A percentile compares a stretch with the other conserved stretches of the same genome.
phyloP scores from a whole-genome alignment of 1,140 invertebrate genomes.

The Nixonia krombeini region DNA sequence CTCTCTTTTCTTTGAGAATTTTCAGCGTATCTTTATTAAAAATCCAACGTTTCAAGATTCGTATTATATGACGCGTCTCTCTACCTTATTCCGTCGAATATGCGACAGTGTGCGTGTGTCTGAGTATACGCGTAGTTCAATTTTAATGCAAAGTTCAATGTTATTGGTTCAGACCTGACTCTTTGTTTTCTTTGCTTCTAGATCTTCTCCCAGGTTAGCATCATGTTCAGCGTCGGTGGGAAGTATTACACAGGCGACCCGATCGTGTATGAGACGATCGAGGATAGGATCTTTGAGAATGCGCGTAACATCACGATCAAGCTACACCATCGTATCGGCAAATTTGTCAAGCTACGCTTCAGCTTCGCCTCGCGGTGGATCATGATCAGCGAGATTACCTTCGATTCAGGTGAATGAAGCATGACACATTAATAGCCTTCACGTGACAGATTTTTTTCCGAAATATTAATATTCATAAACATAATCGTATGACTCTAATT shows the following conservation, averaged over 20 bases:
- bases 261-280: slow-evolving; percentile 75
- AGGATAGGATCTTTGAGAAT: slow-evolving; percentile 77
- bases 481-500: no score
- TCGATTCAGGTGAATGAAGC: slow-evolving; percentile 72
- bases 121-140: no score
- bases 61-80: no score
- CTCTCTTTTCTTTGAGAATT: slow-evolving; percentile 3
- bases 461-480: no score
- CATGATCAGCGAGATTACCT: slow-evolving; percentile 79
- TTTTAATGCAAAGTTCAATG: neutral
- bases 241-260: slow-evolving; percentile 77
- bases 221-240: slow-evolving; percentile 81
- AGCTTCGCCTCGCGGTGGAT: slow-evolving; percentile 79
- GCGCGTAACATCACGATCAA: slow-evolving; percentile 78
- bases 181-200: slow-evolving; percentile 43
- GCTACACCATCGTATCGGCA: slow-evolving; percentile 76
- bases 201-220: slow-evolving; percentile 76
- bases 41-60: neutral
- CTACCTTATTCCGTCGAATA: no score
- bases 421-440: slow-evolving; percentile 4
- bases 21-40: slow-evolving; percentile 7
- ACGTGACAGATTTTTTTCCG: slow-evolving; percentile 14
- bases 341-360: slow-evolving; percentile 77
- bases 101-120: no score
- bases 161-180: neutral